Evolutionary conservation across 2,797 vertebrate species (phyloP).

Genomic region (Sebastes diploproa): DNA sequence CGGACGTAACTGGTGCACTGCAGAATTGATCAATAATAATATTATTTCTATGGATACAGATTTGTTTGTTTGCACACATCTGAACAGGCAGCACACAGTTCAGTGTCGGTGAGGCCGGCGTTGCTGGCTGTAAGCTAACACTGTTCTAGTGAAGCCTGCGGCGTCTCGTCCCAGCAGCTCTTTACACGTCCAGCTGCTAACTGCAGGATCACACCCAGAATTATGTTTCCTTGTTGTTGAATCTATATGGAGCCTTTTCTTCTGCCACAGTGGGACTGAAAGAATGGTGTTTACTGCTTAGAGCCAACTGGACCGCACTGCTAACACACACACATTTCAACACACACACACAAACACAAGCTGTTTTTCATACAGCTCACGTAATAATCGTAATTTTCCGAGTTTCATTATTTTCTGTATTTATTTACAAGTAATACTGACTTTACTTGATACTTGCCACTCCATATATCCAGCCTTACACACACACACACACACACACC

Average conservation of each 20-base stretch:
- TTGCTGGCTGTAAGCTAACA: slow-evolving; percentile 32
- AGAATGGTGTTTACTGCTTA: slow-evolving; percentile 87
- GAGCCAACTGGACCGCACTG: slow-evolving; percentile 78
- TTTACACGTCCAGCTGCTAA: slow-evolving; percentile 61
- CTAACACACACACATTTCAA: slow-evolving; percentile 2
- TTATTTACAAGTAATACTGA: slow-evolving; percentile 14
- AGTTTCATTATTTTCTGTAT: slow-evolving; percentile 24
- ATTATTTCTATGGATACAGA: background rate
- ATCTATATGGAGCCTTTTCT: slow-evolving; percentile 68
- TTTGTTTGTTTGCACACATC: background rate
- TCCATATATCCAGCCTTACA: slow-evolving; percentile 40
- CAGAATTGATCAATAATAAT: no score
- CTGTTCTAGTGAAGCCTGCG: slow-evolving; percentile 30
- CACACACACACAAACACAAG: background rate
- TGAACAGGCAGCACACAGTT: background rate
- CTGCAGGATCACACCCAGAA: slow-evolving; percentile 53
- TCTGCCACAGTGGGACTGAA: slow-evolving; percentile 64
- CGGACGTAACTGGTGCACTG: background rate
- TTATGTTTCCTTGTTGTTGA: slow-evolving; percentile 65
- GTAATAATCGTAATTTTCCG: background rate
- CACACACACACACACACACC: slow-evolving; percentile 8
- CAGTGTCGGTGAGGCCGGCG: background rate
- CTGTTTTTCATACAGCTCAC: background rate
- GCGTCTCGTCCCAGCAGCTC: slow-evolving; percentile 38
- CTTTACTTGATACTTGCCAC: slow-evolving; percentile 50